Evolutionary conservation across 2,797 vertebrate species (phyloP), one percentile per base, ranked within the genome.

Genomic region (Euthynnus affinis): DNA sequence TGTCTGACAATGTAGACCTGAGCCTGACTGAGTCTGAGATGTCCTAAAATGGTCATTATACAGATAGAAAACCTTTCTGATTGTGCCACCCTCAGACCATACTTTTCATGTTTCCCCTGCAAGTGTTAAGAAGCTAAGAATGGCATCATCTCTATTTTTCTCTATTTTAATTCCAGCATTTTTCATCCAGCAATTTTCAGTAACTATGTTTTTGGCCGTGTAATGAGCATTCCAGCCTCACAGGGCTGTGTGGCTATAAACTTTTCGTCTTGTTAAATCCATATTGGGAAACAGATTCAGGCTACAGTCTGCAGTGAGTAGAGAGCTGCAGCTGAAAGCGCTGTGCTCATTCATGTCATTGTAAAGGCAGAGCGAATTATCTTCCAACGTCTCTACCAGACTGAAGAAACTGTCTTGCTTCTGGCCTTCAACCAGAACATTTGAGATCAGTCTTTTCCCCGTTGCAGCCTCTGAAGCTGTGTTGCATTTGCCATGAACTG

Each of bases 211-310:
- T 73, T 61, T 63, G 71, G 55, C 65, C 23, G 66, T 61, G 52
- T 84, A 84, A 83, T 86, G 75, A 87, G 62, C 70, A 5, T n/a
- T 64, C 25, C 71, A 65, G 71, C 60, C 68, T 87, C 53, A 72
- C 29, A 46, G 84, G 61, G 71, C 48, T 58, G 59, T 55, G 9
- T 48, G 32, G 32, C 62, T 59, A 18, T 67, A 64, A 67, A 66
- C 55, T 64, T 80, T 82, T 52, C 49, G 48, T 67, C 78, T 82
- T 56, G 44, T 87, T 72, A 81, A 86, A 84, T 82, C 80, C 71
- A 83, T 52, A 71, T 57, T 69, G 70, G 71, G 65, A 76, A 73
- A 83, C 58, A 34, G 71, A 76, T 52, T 42, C 52, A 29, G 70
- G 78, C 62, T 64, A 8, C 14, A 59, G 44, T 62, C 58, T 75